Conservation (phyloP, 2,113 vertebrate species). For the Malurus alboscapulatus region DNA sequence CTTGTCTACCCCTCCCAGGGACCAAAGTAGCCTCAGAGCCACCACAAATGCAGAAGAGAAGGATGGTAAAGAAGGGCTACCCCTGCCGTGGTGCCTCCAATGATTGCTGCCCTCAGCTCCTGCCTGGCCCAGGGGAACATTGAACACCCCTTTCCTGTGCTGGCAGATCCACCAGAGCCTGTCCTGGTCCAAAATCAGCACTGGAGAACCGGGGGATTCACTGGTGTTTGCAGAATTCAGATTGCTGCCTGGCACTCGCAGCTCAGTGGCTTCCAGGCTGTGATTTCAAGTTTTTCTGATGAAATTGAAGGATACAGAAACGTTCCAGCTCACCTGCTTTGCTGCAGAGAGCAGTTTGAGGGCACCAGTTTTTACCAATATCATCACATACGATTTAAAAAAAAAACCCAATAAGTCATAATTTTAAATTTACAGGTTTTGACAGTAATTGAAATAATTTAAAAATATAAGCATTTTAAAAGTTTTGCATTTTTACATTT, state of each 20-base stretch:
- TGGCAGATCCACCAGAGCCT: background rate
- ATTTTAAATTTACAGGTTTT: background rate
- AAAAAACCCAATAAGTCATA: background rate
- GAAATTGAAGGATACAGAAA: background rate
- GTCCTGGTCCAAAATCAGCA: background rate
- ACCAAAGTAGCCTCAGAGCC: constrained; percentile 49
- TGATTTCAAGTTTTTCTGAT: background rate
- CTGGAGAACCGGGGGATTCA: fast-evolving
- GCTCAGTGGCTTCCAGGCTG: background rate
- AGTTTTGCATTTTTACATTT: background rate
- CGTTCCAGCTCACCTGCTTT: background rate
- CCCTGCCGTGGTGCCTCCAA: background rate
- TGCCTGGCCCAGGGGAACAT: background rate
- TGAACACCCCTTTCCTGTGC: background rate
- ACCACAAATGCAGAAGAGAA: constrained; percentile 10
- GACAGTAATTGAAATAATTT: background rate
- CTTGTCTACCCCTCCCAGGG: constrained; percentile 42
- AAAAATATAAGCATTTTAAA: background rate
- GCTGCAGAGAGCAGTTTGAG: background rate
- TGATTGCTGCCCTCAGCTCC: background rate
- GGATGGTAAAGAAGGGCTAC: background rate
- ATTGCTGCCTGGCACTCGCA: background rate
- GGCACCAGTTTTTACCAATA: background rate
- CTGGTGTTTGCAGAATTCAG: background rate
- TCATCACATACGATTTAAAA: background rate